A percentile compares a stretch with the other conserved stretches of the same genome.
Evolutionary conservation across 2,113 vertebrate genomes (phyloP).

Genomic region (Phylloscopus trochiloides): DNA sequence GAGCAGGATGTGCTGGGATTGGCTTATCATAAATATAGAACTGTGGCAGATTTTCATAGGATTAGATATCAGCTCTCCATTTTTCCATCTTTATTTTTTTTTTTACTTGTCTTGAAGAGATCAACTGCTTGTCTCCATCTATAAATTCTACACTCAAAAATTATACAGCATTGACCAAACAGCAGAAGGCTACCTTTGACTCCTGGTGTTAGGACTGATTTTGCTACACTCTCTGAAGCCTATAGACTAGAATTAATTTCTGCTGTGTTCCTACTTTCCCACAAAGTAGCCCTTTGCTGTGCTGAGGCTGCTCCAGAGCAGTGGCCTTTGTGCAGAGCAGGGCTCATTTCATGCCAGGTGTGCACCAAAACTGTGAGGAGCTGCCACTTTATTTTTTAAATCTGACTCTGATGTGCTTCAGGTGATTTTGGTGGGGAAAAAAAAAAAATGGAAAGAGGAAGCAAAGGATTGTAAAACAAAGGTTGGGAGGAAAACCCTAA

Average conservation of each 20-base stretch:
- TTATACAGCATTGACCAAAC: neutral
- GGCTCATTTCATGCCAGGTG: neutral
- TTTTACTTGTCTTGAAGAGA: neutral
- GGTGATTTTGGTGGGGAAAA: neutral
- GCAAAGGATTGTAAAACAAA: neutral
- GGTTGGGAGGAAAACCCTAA: constrained; percentile 37
- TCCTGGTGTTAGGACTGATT: neutral
- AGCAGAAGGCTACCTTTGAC: constrained; percentile 4
- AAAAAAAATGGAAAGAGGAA: neutral
- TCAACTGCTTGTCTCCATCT: neutral
- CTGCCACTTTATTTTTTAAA: neutral
- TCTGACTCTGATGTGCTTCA: neutral
- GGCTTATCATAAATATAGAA: constrained; percentile 42
- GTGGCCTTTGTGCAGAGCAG: neutral
- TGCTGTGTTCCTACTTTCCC: neutral
- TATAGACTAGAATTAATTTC: neutral
- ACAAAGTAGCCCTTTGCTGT: neutral
- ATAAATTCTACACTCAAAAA: neutral
- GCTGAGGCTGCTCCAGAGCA: neutral
- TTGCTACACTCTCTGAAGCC: neutral
- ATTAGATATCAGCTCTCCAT: neutral
- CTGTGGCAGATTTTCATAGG: constrained; percentile 22
- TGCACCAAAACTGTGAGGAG: neutral
- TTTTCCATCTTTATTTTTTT: neutral
- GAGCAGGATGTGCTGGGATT: constrained; percentile 38